phyloP scores from a whole-genome alignment of 2,113 vertebrate genomes.

The Mirza zaza region DNA sequence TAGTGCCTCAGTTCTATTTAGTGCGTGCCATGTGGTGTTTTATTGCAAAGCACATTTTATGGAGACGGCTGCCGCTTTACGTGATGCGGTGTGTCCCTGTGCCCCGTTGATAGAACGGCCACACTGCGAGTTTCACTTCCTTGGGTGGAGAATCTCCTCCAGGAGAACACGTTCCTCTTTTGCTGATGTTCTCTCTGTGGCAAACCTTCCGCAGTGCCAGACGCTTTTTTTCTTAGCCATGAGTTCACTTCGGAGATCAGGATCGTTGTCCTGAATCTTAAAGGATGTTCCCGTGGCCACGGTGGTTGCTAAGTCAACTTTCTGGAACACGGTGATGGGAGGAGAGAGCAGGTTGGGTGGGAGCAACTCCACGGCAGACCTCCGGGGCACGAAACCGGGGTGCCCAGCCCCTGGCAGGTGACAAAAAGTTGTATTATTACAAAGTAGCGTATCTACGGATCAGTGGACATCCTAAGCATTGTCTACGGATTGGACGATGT shows the following conservation, averaged over 20 bases:
- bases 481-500: background rate
- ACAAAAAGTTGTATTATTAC: background rate
- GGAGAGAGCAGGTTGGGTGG: background rate
- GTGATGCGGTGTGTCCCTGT: background rate
- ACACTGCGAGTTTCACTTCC: background rate
- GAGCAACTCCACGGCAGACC: background rate
- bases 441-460: background rate
- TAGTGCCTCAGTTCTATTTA: background rate
- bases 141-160: background rate
- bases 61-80: no score
- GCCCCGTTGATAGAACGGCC: background rate
- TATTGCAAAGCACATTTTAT: background rate
- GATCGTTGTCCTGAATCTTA: background rate
- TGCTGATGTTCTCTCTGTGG: background rate
- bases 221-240: background rate
- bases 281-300: background rate
- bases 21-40: background rate
- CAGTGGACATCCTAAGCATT: background rate
- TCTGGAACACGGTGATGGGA: background rate
- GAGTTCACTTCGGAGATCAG: background rate
- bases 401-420: background rate
- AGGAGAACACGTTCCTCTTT: background rate
- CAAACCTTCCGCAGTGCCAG: no score
- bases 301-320: background rate
- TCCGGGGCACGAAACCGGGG: background rate